Evolutionary conservation across 2,797 vertebrate species (phyloP).

Genomic region (Malurus splendens): DNA sequence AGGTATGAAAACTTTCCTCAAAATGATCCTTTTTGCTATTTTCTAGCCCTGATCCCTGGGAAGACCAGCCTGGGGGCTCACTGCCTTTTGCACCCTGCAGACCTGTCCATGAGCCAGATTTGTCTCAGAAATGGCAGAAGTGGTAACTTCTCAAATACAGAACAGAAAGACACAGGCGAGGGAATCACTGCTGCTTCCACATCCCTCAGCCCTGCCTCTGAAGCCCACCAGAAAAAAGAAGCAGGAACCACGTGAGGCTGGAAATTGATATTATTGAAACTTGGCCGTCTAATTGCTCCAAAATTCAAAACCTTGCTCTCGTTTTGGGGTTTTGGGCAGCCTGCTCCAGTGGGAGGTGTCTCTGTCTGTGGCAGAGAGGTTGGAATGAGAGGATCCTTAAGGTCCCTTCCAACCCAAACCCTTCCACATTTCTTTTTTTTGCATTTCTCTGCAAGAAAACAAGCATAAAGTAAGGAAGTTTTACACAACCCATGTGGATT

Average conservation of each 20-base stretch:
- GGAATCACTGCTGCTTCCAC: conserved; percentile 44
- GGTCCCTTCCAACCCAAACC: not conserved
- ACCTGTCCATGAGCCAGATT: conserved; percentile 6
- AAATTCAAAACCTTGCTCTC: not conserved
- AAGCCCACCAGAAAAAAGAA: not conserved
- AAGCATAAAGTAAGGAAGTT: not conserved
- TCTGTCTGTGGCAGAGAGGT: too few relatives aligned
- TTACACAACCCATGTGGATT: not conserved
- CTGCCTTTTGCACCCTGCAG: not conserved
- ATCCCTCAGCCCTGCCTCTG: not conserved
- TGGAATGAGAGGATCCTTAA: not conserved
- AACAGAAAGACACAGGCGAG: conserved; percentile 47
- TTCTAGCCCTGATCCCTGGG: fast-evolving
- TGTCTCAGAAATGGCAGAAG: conserved; percentile 34
- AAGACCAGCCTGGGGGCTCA: not conserved
- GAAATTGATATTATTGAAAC: not conserved
- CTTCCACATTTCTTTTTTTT: not conserved
- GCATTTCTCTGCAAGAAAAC: not conserved
- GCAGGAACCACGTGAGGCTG: fast-evolving
- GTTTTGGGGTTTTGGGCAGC: not conserved
- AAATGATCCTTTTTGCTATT: not conserved
- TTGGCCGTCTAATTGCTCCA: not conserved
- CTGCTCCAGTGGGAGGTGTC: not conserved
- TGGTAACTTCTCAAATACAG: conserved; percentile 49
- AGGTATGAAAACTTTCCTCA: not conserved